Percentiles rank a stretch among this genome's conserved stretches.
Evolutionary conservation across 1,140 invertebrate species (phyloP).

Genomic region (Tetramorium alpestre): DNA sequence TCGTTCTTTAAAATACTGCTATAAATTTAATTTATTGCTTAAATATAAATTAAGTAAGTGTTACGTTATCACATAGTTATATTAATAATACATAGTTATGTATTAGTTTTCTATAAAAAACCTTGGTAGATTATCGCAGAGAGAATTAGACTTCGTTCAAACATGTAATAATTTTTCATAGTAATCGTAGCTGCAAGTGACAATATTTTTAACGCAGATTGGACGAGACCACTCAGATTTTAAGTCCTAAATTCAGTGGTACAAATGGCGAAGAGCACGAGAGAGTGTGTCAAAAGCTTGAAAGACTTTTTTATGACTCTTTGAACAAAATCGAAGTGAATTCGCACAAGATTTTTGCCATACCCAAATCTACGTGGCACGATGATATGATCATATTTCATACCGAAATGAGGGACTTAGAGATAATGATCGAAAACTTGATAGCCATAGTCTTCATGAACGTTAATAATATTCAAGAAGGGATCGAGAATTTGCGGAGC

Average conservation of each 20-base stretch:
- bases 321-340: slow-evolving; percentile 88
- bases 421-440: slow-evolving; percentile 90
- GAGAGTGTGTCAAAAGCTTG: slow-evolving; percentile 90
- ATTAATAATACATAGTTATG: too few relatives aligned
- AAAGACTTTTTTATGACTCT: slow-evolving; percentile 90
- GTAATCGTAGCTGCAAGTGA: background rate
- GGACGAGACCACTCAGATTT: slow-evolving; percentile 88
- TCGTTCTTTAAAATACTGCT: background rate
- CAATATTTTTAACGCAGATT: slow-evolving; percentile 80
- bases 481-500: slow-evolving; percentile 88
- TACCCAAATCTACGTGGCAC: slow-evolving; percentile 90
- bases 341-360: slow-evolving; percentile 89
- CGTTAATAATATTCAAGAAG: slow-evolving; percentile 90
- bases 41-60: background rate
- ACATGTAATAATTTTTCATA: slow-evolving; percentile 1
- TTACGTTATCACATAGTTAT: background rate
- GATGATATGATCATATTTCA: slow-evolving; percentile 91
- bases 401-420: slow-evolving; percentile 88
- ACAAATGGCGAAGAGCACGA: slow-evolving; percentile 90
- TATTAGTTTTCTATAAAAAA: background rate
- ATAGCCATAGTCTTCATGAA: slow-evolving; percentile 89
- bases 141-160: background rate
- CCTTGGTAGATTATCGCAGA: background rate
- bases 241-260: slow-evolving; percentile 88
- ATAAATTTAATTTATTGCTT: too few relatives aligned